phyloP scores from a whole-genome alignment of 2,797 vertebrate genomes.

The Pyrocephalus nanus region DNA sequence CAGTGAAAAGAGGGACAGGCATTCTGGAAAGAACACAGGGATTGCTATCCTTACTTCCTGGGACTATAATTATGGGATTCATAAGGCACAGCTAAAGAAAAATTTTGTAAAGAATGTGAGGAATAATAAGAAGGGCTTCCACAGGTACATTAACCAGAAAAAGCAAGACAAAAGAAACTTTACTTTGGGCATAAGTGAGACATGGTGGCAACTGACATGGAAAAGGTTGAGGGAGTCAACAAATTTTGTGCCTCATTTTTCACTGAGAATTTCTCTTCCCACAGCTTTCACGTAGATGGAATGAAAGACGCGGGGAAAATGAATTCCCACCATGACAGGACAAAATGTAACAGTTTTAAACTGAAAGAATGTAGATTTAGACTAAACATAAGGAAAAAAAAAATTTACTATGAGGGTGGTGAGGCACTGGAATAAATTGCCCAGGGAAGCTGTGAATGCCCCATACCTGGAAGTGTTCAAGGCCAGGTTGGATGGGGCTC shows the following conservation, averaged over 20 bases:
- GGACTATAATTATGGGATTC: background rate
- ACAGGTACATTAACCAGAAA: background rate
- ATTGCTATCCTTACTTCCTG: background rate
- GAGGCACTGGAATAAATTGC: background rate
- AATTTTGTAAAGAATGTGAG: background rate
- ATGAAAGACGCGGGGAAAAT: background rate
- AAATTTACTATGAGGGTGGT: background rate
- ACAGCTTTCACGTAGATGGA: background rate
- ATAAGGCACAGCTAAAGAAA: background rate
- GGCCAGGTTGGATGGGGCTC: background rate
- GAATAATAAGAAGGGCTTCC: background rate
- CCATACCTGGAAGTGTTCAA: background rate
- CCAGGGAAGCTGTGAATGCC: background rate
- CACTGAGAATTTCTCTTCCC: background rate
- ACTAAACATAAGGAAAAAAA: background rate
- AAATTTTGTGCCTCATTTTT: background rate
- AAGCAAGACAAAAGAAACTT: background rate
- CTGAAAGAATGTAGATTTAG: background rate
- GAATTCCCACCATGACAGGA: background rate
- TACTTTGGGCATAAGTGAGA: background rate
- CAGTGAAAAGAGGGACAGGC: background rate
- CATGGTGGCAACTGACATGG: accelerated
- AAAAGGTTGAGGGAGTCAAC: background rate
- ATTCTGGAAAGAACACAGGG: background rate
- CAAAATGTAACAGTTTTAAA: background rate